These are phyloP conservation scores for Mus minutoides DNA, from an alignment of 2,797 vertebrate genomes.

Conservation along the genomic window DNA sequence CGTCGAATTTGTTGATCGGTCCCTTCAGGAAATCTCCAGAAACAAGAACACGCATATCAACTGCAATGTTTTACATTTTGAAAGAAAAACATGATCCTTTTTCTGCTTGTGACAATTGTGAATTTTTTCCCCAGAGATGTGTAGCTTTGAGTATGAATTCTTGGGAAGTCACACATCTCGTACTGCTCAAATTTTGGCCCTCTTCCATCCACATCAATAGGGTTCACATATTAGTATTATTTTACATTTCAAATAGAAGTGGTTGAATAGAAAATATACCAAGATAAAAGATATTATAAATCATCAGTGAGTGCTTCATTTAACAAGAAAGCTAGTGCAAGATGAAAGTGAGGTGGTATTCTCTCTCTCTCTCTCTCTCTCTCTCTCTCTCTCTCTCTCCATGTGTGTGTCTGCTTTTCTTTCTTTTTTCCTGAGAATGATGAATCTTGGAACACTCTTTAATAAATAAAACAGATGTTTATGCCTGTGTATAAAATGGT, in stretches of 20 bases:
- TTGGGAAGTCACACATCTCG: neutral
- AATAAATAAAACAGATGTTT: neutral
- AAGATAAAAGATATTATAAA: neutral
- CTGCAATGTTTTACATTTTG: neutral
- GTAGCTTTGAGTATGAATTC: neutral
- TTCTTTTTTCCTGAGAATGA: neutral
- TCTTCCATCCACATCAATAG: neutral
- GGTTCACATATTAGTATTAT: neutral
- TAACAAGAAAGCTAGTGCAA: neutral
- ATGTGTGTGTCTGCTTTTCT: neutral
- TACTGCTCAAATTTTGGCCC: neutral
- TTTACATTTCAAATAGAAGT: conserved; percentile 48
- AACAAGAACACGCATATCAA: neutral
- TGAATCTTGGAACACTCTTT: neutral
- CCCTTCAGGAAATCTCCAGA: neutral
- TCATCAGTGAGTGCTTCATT: neutral
- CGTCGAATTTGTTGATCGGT: neutral
- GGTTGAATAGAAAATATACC: conserved; percentile 2
- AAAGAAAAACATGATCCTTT: neutral
- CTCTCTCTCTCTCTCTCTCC: neutral
- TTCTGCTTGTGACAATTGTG: neutral
- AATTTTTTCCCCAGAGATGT: neutral
- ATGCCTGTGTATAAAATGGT: neutral
- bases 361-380: neutral
- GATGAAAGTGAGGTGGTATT: neutral